Conservation (phyloP, 2,797 vertebrate species). For the Staurois parvus region DNA sequence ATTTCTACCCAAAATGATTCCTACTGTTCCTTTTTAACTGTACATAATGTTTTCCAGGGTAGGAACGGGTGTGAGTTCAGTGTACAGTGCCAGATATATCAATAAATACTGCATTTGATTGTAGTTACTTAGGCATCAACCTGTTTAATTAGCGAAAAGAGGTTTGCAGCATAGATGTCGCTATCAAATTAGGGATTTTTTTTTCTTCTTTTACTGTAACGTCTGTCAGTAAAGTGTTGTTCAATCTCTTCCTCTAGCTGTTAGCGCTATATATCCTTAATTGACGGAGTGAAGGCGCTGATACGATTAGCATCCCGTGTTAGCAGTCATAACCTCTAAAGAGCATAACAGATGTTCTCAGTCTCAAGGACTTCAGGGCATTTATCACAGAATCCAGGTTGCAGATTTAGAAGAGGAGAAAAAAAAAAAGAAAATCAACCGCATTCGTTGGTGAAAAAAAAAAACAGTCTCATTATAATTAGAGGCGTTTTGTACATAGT, state of each 20-base stretch:
- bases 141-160: not conserved
- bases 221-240: not conserved
- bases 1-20: too few species aligned
- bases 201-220: not conserved
- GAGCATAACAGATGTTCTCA: slow-evolving; percentile 27
- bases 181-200: not conserved
- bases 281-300: slow-evolving; percentile 16
- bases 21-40: too few species aligned
- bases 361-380: slow-evolving; percentile 22
- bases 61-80: too few species aligned
- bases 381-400: slow-evolving; percentile 24
- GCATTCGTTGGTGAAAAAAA: not conserved
- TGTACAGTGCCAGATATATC: too few species aligned
- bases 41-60: too few species aligned
- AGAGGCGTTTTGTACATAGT: slow-evolving; percentile 1
- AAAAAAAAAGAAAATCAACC: not conserved
- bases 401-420: not conserved
- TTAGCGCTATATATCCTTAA: not conserved
- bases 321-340: slow-evolving; percentile 25
- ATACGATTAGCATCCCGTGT: slow-evolving; percentile 21
- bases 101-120: not conserved
- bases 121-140: not conserved
- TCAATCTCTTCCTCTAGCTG: not conserved
- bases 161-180: not conserved
- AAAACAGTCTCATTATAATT: not conserved